A percentile compares a stretch with the other conserved stretches of the same genome.
phyloP scores from a whole-genome alignment of 2,113 vertebrate genomes.

The Glaucidium brasilianum region DNA sequence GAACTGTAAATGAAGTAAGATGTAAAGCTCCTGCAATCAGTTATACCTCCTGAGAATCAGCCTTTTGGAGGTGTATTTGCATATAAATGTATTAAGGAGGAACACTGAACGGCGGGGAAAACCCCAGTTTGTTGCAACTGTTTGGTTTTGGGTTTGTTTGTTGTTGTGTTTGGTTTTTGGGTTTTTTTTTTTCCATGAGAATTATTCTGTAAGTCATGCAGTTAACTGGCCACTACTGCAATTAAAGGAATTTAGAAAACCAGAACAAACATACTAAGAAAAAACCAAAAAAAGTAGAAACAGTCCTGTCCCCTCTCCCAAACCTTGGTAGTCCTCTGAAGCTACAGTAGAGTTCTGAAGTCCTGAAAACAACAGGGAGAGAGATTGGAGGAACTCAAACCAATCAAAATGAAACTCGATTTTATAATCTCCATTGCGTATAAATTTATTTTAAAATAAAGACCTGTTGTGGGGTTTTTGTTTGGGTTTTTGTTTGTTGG shows the following conservation, averaged over 20 bases:
- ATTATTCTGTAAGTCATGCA: neutral
- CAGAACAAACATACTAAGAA: neutral
- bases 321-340: neutral
- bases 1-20: neutral
- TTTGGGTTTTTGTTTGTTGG: no score
- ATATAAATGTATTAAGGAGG: neutral
- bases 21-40: neutral
- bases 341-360: neutral
- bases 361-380: neutral
- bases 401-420: neutral
- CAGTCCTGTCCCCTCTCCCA: neutral
- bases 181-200: no score
- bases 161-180: no score
- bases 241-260: neutral
- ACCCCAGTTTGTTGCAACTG: neutral
- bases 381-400: neutral
- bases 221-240: neutral
- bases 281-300: neutral
- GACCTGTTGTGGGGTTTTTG: no score
- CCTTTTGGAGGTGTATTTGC: accelerated
- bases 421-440: neutral
- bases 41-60: neutral
- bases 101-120: neutral
- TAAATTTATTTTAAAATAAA: neutral
- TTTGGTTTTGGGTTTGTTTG: no score